A percentile compares a stretch with the other conserved stretches of the same genome.
Evolutionary conservation across 2,888 invertebrate species (phyloP).

Genomic region (Electrophaes corylata): DNA sequence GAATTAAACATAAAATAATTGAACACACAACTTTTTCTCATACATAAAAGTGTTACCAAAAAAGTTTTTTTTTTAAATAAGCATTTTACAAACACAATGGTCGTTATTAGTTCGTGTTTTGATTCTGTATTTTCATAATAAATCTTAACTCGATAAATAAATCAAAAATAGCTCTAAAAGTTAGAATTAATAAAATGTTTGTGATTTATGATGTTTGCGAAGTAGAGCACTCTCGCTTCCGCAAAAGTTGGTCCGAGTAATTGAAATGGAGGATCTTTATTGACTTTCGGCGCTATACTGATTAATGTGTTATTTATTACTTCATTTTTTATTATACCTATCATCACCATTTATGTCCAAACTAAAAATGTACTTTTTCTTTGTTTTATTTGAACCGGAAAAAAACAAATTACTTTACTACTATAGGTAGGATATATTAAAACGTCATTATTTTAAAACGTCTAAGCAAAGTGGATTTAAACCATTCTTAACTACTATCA

Average conservation of each 20-base stretch:
- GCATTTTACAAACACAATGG: neutral
- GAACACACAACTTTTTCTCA: too few species aligned
- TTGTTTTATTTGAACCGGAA: too few species aligned
- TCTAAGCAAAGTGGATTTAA: too few species aligned
- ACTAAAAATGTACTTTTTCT: neutral
- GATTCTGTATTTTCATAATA: conserved; percentile 5
- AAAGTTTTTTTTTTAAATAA: neutral
- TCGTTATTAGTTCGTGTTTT: neutral
- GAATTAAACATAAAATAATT: too few species aligned
- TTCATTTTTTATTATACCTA: neutral
- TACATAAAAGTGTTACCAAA: too few species aligned
- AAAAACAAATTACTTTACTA: too few species aligned
- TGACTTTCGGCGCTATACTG: conserved; percentile 2
- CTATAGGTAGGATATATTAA: too few species aligned
- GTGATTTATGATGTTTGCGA: conserved; percentile 23
- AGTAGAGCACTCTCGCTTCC: conserved; percentile 7
- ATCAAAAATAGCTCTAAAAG: conserved; percentile 18
- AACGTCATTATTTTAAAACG: too few species aligned
- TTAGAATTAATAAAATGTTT: conserved; percentile 20
- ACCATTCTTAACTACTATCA: too few species aligned
- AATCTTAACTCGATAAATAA: conserved; percentile 8
- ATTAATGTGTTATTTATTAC: neutral
- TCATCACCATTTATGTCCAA: neutral
- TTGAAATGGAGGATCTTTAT: conserved; percentile 18
- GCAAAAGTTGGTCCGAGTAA: conserved; percentile 11